Evolutionary conservation across 1,140 invertebrate genomes (phyloP).

Genomic region (Sycobia sp.): DNA sequence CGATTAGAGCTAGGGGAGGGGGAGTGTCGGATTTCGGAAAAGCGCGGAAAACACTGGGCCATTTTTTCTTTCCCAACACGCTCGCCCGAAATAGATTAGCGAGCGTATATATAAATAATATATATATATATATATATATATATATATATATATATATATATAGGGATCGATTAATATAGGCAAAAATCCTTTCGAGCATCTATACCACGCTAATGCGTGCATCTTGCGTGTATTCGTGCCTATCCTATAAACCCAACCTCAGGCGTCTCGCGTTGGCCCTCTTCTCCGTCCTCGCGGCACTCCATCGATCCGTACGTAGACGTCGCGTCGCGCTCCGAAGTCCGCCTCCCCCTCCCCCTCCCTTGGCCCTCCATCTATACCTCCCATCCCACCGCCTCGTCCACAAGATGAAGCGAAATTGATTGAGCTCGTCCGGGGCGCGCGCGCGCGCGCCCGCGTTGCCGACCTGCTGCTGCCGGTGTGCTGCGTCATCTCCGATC

Average conservation of each 20-base stretch:
- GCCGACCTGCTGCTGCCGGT: not conserved
- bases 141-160: too few species aligned
- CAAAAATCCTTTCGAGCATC: too few species aligned
- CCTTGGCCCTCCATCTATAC: not conserved
- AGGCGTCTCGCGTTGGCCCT: not conserved
- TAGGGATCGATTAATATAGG: too few species aligned
- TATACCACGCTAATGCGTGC: too few species aligned
- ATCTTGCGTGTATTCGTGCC: too few species aligned
- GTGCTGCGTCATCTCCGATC: slow-evolving; percentile 40
- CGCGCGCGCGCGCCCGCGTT: not conserved
- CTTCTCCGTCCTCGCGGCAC: slow-evolving; percentile 14
- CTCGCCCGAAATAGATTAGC: too few species aligned
- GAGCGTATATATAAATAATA: too few species aligned
- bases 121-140: too few species aligned
- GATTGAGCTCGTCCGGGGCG: slow-evolving; percentile 36
- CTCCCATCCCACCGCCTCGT: not conserved
- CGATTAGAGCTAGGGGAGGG: too few species aligned
- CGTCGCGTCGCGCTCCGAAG: not conserved
- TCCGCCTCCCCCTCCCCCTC: not conserved
- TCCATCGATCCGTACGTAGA: slow-evolving; percentile 25
- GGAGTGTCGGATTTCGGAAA: too few species aligned
- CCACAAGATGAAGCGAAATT: slow-evolving; percentile 41
- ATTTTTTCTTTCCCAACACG: too few species aligned
- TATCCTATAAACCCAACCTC: not conserved
- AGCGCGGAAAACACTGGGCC: too few species aligned